These are phyloP conservation scores for Hyla sarda DNA, from an alignment of 2,113 vertebrate species.

Conservation along the genomic window DNA sequence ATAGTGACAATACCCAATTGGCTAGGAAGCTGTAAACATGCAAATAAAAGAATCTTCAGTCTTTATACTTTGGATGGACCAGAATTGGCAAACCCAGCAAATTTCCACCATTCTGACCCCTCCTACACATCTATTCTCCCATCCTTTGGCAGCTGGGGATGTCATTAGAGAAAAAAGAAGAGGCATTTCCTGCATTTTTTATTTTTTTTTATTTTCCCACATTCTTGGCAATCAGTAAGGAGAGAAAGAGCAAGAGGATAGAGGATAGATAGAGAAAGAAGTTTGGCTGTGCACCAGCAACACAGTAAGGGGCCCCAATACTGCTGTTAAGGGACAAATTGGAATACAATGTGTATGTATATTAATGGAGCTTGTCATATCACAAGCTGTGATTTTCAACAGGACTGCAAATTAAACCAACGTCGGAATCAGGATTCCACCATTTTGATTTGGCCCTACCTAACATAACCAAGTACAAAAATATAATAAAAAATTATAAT, in stretches of 20 bases:
- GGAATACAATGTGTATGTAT: conserved; percentile 8
- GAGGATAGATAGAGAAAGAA: conserved; percentile 68
- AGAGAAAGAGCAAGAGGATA: conserved; percentile 66
- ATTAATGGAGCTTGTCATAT: neutral
- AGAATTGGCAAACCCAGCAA: conserved; percentile 74
- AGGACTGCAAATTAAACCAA: neutral
- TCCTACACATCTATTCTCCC: conserved; percentile 68
- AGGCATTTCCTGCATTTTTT: conserved; percentile 80
- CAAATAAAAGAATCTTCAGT: conserved; percentile 67
- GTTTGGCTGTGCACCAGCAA: conserved; percentile 66
- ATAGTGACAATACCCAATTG: conserved; percentile 20
- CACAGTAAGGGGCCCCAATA: conserved; percentile 65
- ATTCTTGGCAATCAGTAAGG: conserved; percentile 76
- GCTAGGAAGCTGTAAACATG: conserved; percentile 40
- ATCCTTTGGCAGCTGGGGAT: conserved; percentile 73
- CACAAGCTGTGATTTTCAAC: neutral
- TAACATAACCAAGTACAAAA: neutral
- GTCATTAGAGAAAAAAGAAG: conserved; percentile 72
- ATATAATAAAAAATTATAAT: neutral
- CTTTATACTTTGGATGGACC: conserved; percentile 72
- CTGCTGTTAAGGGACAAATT: conserved; percentile 61
- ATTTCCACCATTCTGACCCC: conserved; percentile 71
- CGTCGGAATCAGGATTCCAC: neutral
- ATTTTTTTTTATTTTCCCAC: no score
- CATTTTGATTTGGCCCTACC: neutral